These are phyloP conservation scores for Bothrops jararaca DNA, from an alignment of 2,113 vertebrate species.

Conservation along the genomic window DNA sequence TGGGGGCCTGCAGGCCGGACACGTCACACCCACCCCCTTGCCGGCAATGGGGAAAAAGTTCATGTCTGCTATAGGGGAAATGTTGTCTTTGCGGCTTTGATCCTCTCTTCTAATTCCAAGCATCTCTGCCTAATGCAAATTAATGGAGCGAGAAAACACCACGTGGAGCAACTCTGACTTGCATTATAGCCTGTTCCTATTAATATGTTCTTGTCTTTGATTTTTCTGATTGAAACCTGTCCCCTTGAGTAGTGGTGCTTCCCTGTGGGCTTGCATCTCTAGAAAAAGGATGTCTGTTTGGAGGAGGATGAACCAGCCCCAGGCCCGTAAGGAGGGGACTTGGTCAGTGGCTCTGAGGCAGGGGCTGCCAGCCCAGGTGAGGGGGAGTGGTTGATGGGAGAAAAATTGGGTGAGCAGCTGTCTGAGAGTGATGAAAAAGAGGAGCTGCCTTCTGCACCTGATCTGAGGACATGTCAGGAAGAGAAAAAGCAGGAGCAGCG, in stretches of 20 bases:
- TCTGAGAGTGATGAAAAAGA: not conserved
- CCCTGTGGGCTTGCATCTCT: not conserved
- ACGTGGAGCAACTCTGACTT: not conserved
- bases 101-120: not conserved
- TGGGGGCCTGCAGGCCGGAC: too few species aligned
- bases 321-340: not conserved
- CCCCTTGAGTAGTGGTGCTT: not conserved
- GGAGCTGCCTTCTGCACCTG: not conserved
- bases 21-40: too few species aligned
- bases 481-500: not conserved
- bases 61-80: not conserved
- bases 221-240: not conserved
- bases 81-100: rapidly evolving
- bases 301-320: not conserved
- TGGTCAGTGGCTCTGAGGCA: not conserved
- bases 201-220: not conserved
- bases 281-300: not conserved
- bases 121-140: conserved; percentile 14
- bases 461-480: not conserved
- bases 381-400: not conserved
- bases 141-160: not conserved
- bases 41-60: too few species aligned
- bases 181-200: not conserved
- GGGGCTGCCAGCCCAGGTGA: not conserved
- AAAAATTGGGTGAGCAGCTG: not conserved